phyloP scores from a whole-genome alignment of 2,797 vertebrate species.

The Cryptoblepharus egeriae region DNA sequence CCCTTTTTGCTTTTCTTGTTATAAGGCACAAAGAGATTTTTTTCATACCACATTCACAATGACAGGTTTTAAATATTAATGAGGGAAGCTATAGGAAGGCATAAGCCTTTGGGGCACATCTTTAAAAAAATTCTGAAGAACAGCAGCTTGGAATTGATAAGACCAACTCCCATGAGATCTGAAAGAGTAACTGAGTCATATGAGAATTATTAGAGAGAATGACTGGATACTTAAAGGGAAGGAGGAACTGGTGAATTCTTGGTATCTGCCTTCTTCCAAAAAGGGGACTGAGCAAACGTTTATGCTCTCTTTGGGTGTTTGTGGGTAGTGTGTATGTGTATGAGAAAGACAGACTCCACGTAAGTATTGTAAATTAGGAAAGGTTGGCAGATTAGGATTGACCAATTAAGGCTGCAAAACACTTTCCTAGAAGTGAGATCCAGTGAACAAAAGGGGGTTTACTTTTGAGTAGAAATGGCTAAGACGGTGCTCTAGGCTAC shows the following conservation, averaged over 20 bases:
- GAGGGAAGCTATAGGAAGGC: constrained; percentile 43
- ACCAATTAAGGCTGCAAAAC: no score
- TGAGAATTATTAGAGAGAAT: not conserved
- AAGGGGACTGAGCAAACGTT: no score
- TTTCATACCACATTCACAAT: constrained; percentile 39
- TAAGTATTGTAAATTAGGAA: no score
- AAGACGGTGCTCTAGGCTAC: no score
- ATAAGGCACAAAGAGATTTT: constrained; percentile 30
- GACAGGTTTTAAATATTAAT: constrained; percentile 59
- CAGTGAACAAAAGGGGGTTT: no score
- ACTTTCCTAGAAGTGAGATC: no score
- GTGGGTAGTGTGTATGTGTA: no score
- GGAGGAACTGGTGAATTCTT: not conserved
- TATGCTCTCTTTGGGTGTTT: no score
- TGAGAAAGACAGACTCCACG: no score
- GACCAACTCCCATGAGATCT: not conserved
- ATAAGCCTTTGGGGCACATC: constrained; percentile 38
- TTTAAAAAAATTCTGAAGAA: constrained; percentile 57
- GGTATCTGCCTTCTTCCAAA: no score
- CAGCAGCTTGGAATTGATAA: not conserved
- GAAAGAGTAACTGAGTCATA: accelerated
- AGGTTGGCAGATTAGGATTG: no score
- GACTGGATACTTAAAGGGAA: not conserved
- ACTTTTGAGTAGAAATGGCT: no score
- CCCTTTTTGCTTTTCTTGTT: constrained; percentile 2